Evolutionary conservation across 2,113 vertebrate species (phyloP).

Genomic region (Platichthys flesus): DNA sequence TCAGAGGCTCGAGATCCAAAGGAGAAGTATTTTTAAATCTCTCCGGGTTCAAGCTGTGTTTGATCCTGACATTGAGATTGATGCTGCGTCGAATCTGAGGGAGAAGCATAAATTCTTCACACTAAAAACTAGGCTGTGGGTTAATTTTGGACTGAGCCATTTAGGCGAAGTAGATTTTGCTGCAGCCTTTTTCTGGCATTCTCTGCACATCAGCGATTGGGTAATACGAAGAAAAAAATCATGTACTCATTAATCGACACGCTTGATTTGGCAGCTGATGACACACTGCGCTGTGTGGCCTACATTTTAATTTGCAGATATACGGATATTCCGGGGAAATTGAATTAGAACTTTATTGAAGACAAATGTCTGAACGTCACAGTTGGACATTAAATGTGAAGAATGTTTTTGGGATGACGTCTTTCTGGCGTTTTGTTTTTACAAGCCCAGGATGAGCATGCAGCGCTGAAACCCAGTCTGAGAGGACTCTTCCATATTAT

Average conservation of each 20-base stretch:
- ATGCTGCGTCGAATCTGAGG: background rate
- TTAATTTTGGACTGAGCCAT: conserved; percentile 59
- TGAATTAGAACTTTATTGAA: conserved; percentile 32
- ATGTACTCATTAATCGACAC: conserved; percentile 64
- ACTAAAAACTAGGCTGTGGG: conserved; percentile 59
- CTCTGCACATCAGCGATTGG: conserved; percentile 47
- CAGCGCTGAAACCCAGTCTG: background rate
- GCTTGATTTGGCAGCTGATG: conserved; percentile 67
- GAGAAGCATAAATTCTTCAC: conserved; percentile 39
- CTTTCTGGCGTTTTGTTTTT: conserved; percentile 23
- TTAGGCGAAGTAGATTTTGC: conserved; percentile 32
- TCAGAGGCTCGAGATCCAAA: conserved; percentile 59
- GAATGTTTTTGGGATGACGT: conserved; percentile 14
- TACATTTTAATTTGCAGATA: conserved; percentile 63
- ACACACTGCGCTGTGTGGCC: conserved; percentile 58
- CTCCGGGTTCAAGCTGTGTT: conserved; percentile 22
- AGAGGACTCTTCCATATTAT: conserved; percentile 23
- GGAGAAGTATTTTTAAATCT: conserved; percentile 61
- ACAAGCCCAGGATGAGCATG: conserved; percentile 42
- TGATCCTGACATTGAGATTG: conserved; percentile 10
- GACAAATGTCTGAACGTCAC: conserved; percentile 13
- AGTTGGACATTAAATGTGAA: conserved; percentile 17
- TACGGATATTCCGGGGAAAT: background rate
- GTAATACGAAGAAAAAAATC: conserved; percentile 30
- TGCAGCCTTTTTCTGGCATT: conserved; percentile 43